These are phyloP conservation scores for Drosophila ironensis DNA, from an alignment of 1,140 invertebrate species.

Conservation along the genomic window DNA sequence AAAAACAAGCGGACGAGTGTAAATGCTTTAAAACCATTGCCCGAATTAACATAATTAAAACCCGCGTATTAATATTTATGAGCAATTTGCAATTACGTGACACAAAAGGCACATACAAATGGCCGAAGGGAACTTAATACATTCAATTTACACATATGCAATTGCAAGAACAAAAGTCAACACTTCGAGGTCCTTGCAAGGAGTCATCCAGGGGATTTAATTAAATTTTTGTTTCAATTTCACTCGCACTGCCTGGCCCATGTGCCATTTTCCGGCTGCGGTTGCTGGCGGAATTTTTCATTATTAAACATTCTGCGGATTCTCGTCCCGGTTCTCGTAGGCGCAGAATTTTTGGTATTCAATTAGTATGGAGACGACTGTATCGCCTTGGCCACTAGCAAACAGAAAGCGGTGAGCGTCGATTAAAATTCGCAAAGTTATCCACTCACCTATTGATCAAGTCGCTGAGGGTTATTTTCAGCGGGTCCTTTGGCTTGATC, in stretches of 20 bases:
- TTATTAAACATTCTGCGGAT: slow-evolving; percentile 68
- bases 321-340: slow-evolving; percentile 94
- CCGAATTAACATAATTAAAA: slow-evolving; percentile 44
- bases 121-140: slow-evolving; percentile 4
- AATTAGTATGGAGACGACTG: slow-evolving; percentile 95
- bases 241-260: not conserved
- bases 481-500: slow-evolving; percentile 93
- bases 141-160: slow-evolving; percentile 7
- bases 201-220: slow-evolving; percentile 37
- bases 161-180: not conserved
- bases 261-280: not conserved
- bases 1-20: slow-evolving; percentile 14
- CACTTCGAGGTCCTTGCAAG: not conserved
- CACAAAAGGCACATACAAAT: slow-evolving; percentile 3
- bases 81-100: slow-evolving; percentile 26
- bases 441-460: slow-evolving; percentile 83
- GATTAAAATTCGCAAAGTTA: not conserved
- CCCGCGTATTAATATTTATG: slow-evolving; percentile 30
- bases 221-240: slow-evolving; percentile 60
- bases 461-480: slow-evolving; percentile 94
- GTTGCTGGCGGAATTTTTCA: slow-evolving; percentile 4
- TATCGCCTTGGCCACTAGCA: slow-evolving; percentile 93
- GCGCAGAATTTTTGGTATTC: slow-evolving; percentile 98
- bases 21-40: slow-evolving; percentile 22
- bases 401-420: no score